Conservation (phyloP, 2,797 vertebrate species). For the Malurus leucopterus region DNA sequence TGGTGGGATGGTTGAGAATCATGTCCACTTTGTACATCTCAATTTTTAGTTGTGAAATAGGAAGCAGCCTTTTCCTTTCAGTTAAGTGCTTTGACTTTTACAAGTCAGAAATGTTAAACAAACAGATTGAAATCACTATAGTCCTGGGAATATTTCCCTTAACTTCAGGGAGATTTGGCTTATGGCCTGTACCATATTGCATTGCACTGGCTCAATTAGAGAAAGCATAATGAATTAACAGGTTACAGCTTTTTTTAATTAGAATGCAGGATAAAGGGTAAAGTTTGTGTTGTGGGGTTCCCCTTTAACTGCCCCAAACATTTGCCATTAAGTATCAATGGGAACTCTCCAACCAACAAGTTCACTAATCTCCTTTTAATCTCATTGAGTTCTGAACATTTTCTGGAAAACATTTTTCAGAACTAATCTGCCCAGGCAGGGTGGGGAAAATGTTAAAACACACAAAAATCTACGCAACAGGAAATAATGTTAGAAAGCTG, state of each 20-base stretch:
- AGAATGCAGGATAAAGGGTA: not conserved
- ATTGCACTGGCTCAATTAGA: not conserved
- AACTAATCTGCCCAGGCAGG: constrained; percentile 16
- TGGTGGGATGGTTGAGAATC: not conserved
- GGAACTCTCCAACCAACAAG: not conserved
- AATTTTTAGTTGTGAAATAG: not conserved
- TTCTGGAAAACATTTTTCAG: constrained; percentile 48
- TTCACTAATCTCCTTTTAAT: constrained; percentile 40
- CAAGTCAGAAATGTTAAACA: constrained; percentile 34
- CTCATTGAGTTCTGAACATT: constrained; percentile 26
- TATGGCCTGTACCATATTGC: not conserved
- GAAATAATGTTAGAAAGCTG: constrained; percentile 69
- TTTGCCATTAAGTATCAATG: not conserved
- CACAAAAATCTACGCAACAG: constrained; percentile 62
- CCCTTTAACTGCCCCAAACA: not conserved
- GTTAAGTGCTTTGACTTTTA: constrained; percentile 24
- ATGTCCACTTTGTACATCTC: not conserved
- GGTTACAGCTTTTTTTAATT: not conserved
- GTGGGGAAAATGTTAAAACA: constrained; percentile 45
- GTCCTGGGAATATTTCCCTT: constrained; percentile 19
- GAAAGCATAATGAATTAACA: constrained; percentile 19
- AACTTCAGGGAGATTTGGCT: constrained; percentile 23
- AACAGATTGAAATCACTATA: constrained; percentile 24
- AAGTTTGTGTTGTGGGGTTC: not conserved
- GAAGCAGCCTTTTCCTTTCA: constrained; percentile 11